These are phyloP conservation scores for Lepidochitona cinerea DNA, from an alignment of 2,888 invertebrate genomes.

Conservation along the genomic window DNA sequence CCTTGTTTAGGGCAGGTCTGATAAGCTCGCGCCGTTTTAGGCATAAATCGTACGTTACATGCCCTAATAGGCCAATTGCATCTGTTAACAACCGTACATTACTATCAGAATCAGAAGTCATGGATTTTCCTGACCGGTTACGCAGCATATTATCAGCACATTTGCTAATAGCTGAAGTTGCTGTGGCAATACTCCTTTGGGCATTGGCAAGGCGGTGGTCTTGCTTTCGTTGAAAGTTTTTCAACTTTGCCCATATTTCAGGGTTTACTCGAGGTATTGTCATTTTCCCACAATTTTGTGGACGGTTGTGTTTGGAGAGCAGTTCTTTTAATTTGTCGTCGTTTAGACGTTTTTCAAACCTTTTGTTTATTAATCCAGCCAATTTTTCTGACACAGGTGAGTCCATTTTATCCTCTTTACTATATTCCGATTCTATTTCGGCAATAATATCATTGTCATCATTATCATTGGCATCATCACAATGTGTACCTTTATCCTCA, in stretches of 20 bases:
- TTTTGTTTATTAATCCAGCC: neutral
- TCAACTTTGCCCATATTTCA: conserved; percentile 1
- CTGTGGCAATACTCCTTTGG: neutral
- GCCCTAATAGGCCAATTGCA: conserved; percentile 2
- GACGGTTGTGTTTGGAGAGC: neutral
- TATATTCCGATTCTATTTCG: neutral
- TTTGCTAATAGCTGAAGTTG: neutral
- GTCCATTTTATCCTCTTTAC: neutral
- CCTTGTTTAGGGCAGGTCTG: neutral
- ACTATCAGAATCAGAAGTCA: neutral
- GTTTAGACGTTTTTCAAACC: neutral
- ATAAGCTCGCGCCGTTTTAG: neutral
- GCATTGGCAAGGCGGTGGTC: neutral
- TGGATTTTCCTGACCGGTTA: neutral
- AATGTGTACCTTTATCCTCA: neutral
- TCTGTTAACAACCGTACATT: neutral
- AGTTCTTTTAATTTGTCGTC: neutral
- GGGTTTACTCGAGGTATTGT: neutral
- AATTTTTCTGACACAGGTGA: neutral
- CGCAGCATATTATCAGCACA: neutral
- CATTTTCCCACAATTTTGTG: neutral
- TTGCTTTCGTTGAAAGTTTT: neutral
- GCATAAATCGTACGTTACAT: neutral
- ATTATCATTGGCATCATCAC: too few species aligned
- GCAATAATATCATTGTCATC: neutral